Evolutionary conservation across 2,113 vertebrate genomes (phyloP).

Genomic region (Gymnocephalus cernua): DNA sequence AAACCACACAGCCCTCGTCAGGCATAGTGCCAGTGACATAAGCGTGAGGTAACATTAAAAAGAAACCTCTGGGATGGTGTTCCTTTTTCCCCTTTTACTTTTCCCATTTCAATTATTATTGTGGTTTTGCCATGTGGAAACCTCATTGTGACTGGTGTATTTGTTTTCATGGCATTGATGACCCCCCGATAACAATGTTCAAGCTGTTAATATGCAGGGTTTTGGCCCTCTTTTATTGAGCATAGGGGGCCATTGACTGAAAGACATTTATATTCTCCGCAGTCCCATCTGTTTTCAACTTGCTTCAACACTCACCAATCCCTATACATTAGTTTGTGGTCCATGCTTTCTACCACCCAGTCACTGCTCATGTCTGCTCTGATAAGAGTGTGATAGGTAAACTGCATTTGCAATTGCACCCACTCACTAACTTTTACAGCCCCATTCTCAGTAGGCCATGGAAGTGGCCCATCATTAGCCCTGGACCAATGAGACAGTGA

Average conservation of each 20-base stretch:
- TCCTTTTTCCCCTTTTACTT: conserved; percentile 71
- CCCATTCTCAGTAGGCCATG: conserved; percentile 57
- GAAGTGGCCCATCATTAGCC: conserved; percentile 64
- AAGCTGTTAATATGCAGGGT: conserved; percentile 68
- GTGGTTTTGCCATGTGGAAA: conserved; percentile 71
- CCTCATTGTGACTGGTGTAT: conserved; percentile 62
- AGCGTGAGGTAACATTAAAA: conserved; percentile 78
- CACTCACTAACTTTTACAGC: conserved; percentile 66
- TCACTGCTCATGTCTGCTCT: conserved; percentile 49
- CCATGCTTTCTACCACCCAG: conserved; percentile 57
- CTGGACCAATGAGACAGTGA: conserved; percentile 62
- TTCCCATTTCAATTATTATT: conserved; percentile 76
- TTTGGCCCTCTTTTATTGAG: conserved; percentile 66
- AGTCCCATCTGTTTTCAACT: conserved; percentile 70
- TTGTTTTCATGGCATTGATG: conserved; percentile 60
- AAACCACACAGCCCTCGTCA: conserved; percentile 75
- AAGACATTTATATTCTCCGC: conserved; percentile 63
- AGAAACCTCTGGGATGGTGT: conserved; percentile 70
- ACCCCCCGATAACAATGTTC: conserved; percentile 66
- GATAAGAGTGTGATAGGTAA: conserved; percentile 64
- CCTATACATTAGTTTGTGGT: conserved; percentile 64
- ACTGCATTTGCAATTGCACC: conserved; percentile 69
- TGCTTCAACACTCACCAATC: conserved; percentile 38
- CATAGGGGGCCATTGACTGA: conserved; percentile 55
- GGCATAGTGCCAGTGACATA: conserved; percentile 77